A percentile compares a stretch with the other conserved stretches of the same genome.
phyloP scores from a whole-genome alignment of 1,140 invertebrate species.

The Arctopsyche grandis region DNA sequence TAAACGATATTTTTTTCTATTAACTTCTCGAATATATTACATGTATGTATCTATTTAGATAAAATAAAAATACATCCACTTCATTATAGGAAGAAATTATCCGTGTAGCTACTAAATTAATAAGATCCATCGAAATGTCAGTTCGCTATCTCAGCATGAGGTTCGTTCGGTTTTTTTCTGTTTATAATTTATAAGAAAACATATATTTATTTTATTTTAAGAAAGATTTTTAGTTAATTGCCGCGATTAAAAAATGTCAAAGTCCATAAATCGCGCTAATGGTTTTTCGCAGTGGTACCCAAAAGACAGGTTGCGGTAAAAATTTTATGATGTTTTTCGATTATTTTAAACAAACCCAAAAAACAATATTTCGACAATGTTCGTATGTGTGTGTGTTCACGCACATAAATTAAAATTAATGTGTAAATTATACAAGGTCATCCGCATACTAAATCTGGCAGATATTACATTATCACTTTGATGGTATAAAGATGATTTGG shows the following conservation, averaged over 20 bases:
- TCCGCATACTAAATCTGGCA: slow-evolving; percentile 3
- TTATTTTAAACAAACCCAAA: slow-evolving; percentile 3
- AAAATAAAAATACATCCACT: neutral
- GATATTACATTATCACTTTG: neutral
- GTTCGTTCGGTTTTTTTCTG: neutral
- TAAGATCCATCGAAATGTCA: slow-evolving; percentile 4
- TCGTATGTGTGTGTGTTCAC: neutral
- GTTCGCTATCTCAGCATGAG: slow-evolving; percentile 35
- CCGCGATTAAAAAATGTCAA: slow-evolving; percentile 42
- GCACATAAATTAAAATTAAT: slow-evolving; percentile 26
- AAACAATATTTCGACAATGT: neutral
- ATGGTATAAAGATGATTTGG: neutral
- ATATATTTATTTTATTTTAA: slow-evolving; percentile 3
- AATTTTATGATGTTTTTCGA: slow-evolving; percentile 22
- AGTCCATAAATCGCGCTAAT: slow-evolving; percentile 32
- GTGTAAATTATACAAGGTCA: slow-evolving; percentile 31
- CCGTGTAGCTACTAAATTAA: neutral
- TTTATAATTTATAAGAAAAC: neutral
- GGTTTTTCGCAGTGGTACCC: slow-evolving; percentile 11
- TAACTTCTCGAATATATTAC: too few relatives aligned
- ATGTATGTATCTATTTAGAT: neutral
- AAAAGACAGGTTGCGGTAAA: slow-evolving; percentile 27
- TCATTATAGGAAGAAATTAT: neutral
- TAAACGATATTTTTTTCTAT: too few relatives aligned
- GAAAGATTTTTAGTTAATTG: slow-evolving; percentile 38